Evolutionary conservation across 1,140 invertebrate genomes (phyloP).

Genomic region (Diachasma alloeum): DNA sequence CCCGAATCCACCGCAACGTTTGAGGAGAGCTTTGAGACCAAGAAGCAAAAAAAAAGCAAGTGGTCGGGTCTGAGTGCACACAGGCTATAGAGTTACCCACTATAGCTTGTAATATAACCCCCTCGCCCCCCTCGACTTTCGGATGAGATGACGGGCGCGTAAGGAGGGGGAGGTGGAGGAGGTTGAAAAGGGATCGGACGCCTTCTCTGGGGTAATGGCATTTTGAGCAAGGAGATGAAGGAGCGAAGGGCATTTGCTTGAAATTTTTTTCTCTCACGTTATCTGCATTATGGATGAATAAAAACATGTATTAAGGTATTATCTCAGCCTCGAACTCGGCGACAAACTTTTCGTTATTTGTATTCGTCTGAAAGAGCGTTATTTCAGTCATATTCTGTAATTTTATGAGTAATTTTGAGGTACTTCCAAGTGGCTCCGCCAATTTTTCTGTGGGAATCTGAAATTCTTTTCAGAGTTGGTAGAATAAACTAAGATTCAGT

Average conservation of each 20-base stretch:
- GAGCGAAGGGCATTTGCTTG: neutral
- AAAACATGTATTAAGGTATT: too few species aligned
- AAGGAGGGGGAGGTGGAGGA: neutral
- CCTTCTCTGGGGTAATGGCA: slow-evolving; percentile 18
- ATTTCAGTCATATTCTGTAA: too few species aligned
- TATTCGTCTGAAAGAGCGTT: too few species aligned
- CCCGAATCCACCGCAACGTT: slow-evolving; percentile 11
- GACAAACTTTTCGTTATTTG: too few species aligned
- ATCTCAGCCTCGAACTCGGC: too few species aligned
- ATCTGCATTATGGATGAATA: too few species aligned
- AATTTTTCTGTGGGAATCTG: too few species aligned
- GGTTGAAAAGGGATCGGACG: slow-evolving; percentile 21
- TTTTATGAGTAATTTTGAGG: too few species aligned
- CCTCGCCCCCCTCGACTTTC: neutral
- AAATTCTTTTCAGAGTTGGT: too few species aligned
- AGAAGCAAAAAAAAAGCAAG: slow-evolving; percentile 6
- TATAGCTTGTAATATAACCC: slow-evolving; percentile 38
- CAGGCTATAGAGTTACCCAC: slow-evolving; percentile 36
- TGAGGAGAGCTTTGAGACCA: slow-evolving; percentile 16
- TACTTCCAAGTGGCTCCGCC: too few species aligned
- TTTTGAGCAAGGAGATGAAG: slow-evolving; percentile 7
- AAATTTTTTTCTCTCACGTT: neutral
- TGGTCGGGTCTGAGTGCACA: slow-evolving; percentile 35
- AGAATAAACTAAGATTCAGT: too few species aligned
- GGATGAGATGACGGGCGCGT: neutral